Conservation (phyloP, 2,113 vertebrate species). For the Ardeotis arabs region DNA sequence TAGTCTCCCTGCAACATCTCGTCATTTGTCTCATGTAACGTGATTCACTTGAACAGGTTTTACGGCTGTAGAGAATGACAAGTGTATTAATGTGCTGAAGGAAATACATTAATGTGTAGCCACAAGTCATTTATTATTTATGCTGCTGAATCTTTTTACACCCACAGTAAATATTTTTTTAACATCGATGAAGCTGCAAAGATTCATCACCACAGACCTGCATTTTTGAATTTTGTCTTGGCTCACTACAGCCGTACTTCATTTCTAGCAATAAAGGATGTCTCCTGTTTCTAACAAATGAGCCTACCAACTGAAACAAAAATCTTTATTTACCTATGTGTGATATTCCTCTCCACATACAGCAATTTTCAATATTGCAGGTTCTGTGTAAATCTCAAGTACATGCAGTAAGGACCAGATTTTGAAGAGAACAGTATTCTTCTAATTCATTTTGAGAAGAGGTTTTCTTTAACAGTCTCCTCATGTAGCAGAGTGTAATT, state of each 20-base stretch:
- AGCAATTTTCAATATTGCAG: background rate
- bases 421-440: background rate
- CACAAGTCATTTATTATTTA: slow-evolving; percentile 18
- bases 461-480: background rate
- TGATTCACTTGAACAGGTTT: slow-evolving; percentile 33
- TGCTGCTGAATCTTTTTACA: slow-evolving; percentile 7
- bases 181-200: background rate
- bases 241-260: background rate
- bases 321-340: background rate
- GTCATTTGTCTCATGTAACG: background rate
- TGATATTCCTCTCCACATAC: background rate
- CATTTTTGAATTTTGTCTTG: slow-evolving; percentile 14
- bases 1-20: background rate
- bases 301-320: background rate
- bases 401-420: background rate
- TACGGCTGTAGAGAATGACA: slow-evolving; percentile 11
- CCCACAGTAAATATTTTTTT: slow-evolving; percentile 48
- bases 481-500: background rate
- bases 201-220: background rate
- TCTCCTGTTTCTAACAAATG: background rate
- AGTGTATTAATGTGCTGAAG: slow-evolving; percentile 1
- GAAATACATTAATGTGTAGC: slow-evolving; percentile 15
- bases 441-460: background rate
- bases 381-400: background rate
- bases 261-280: background rate